These are phyloP conservation scores for Rhea pennata DNA, from an alignment of 2,113 vertebrate species.

Conservation along the genomic window DNA sequence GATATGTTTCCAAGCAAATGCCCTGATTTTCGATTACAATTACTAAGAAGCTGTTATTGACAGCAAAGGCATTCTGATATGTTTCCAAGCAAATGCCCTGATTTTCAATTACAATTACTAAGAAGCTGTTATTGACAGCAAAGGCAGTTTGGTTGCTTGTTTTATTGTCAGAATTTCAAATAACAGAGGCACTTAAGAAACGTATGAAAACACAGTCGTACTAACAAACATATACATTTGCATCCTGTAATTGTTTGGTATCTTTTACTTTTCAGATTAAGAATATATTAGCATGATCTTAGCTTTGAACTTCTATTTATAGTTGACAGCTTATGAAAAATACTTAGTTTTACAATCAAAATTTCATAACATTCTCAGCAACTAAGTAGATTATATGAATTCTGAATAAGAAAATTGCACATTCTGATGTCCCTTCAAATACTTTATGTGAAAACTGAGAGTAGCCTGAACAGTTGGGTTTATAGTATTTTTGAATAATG, in stretches of 20 bases:
- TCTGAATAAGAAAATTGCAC: not conserved
- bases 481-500: not conserved
- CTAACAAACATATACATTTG: not conserved
- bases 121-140: not conserved
- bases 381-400: not conserved
- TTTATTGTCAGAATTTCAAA: conserved; percentile 15
- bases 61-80: not conserved
- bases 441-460: not conserved
- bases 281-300: not conserved
- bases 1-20: not conserved
- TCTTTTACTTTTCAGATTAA: not conserved
- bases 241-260: not conserved
- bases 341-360: not conserved
- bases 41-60: not conserved
- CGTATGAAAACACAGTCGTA: not conserved
- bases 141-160: not conserved
- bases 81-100: not conserved
- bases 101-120: not conserved
- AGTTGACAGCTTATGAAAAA: not conserved
- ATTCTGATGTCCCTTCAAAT: not conserved
- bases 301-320: not conserved
- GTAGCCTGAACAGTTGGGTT: not conserved
- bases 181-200: not conserved
- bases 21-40: not conserved
- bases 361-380: not conserved